Base-by-base conservation (phyloP, 2,888 invertebrate species). In the Lasius fuliginosus region DNA sequence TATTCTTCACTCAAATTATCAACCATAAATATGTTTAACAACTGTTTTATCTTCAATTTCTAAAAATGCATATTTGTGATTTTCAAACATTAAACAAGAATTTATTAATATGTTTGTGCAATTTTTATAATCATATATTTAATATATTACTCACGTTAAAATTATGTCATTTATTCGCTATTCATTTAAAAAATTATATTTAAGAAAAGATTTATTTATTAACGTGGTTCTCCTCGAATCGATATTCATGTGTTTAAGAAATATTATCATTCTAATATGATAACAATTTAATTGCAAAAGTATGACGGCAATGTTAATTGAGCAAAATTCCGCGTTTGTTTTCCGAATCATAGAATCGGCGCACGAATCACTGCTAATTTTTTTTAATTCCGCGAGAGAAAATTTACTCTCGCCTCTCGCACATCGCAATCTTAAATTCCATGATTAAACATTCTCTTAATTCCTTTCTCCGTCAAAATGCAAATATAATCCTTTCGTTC, bases 381-480 rank as follows among this genome's bases (percentile, higher is more conserved):
- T 60, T 36, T n/a, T 4, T 6, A 64, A 62, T 62, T 18, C 18
- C 18, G 8, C 8, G 3, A 27, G 3, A 27, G 6, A n/a, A 58
- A 23, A 23, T 23, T 1, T 58, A 23, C 8, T 8, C 27, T 27
- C 27, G 8, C 11, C 60, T 62, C 33, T 62, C 9, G 62, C 33
- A 58, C 23, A 23, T 58, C 23, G 23, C 23, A 23, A 58, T 58
- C 58, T 58, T 23, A 58, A 23, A 58, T 23, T 58, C 23, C 23
- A 23, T 42, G 60, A 74, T 62, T 40, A 23, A 53, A 15, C 73
- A 42, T 46, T 64, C 46, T 46, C 64, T 75, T 62, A 74, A 60
- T 75, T n/a, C 74, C 18, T 23, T 23, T 9, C 33, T n/a, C n/a
- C 49, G 5, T 42, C 33, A 23, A 36, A 75, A 65, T 46, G 65